phyloP scores from a whole-genome alignment of 2,888 invertebrate species.

The Masnerella sp. region DNA sequence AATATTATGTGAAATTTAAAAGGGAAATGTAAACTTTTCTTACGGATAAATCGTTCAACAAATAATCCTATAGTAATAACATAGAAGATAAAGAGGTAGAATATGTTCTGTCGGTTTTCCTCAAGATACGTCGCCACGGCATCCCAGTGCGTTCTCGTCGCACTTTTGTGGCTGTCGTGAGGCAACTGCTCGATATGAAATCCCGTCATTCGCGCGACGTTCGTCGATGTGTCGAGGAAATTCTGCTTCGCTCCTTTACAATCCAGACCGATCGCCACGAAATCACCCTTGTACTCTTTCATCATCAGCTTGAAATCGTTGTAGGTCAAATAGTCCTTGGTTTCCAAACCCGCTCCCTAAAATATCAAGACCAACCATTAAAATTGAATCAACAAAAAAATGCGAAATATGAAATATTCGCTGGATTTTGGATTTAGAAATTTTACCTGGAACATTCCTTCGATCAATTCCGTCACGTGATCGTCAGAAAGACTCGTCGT shows the following conservation, averaged over 20 bases:
- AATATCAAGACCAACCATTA: neutral
- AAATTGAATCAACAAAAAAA: neutral
- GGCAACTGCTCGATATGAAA: slow-evolving; percentile 87
- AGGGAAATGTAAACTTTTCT: too few species aligned
- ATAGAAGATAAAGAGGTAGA: slow-evolving; percentile 95
- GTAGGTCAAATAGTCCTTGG: slow-evolving; percentile 93
- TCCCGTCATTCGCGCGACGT: slow-evolving; percentile 96
- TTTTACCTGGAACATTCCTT: slow-evolving; percentile 95
- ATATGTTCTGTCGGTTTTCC: slow-evolving; percentile 97
- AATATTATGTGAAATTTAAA: too few species aligned
- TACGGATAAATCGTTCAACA: slow-evolving; percentile 95
- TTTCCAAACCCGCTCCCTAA: slow-evolving; percentile 91
- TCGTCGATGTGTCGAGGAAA: slow-evolving; percentile 95
- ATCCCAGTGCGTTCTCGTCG: slow-evolving; percentile 89
- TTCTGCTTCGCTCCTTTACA: slow-evolving; percentile 97
- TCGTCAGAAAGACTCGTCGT: slow-evolving; percentile 94
- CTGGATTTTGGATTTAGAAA: too few species aligned
- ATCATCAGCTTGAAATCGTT: slow-evolving; percentile 96
- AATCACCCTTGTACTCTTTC: slow-evolving; percentile 97
- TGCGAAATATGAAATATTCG: too few species aligned
- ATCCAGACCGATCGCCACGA: slow-evolving; percentile 95
- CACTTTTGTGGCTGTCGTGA: slow-evolving; percentile 81
- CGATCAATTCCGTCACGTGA: slow-evolving; percentile 93
- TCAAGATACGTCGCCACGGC: slow-evolving; percentile 93
- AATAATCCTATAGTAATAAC: slow-evolving; percentile 96